phyloP scores from a whole-genome alignment of 2,888 invertebrate genomes.

The Athripsodes cinereus region DNA sequence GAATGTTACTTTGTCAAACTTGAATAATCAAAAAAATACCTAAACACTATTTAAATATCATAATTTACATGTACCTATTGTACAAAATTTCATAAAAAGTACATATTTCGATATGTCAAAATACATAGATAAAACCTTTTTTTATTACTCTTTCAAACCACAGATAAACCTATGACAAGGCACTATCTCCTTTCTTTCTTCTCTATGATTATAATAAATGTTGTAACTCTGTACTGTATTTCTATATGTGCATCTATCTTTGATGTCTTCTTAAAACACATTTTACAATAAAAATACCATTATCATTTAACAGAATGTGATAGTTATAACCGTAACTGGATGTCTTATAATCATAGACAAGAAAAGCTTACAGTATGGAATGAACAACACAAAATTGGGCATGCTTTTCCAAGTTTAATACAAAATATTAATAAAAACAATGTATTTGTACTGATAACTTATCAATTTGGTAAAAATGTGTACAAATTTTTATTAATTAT shows the following conservation, averaged over 20 bases:
- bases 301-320: background rate
- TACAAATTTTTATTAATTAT: background rate
- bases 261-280: background rate
- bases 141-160: too few species aligned
- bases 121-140: too few species aligned
- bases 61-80: too few species aligned
- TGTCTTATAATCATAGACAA: constrained; percentile 23
- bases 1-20: background rate
- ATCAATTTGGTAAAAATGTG: background rate
- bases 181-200: constrained; percentile 23
- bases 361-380: constrained; percentile 20
- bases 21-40: background rate
- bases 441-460: too few species aligned
- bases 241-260: background rate
- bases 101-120: too few species aligned
- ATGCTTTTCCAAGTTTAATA: constrained; percentile 16
- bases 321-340: background rate
- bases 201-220: constrained; percentile 23
- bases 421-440: background rate
- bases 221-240: background rate
- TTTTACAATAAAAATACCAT: background rate
- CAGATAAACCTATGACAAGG: constrained; percentile 16
- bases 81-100: background rate
- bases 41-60: too few species aligned
- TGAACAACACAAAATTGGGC: constrained; percentile 19